Percentiles rank a stretch among this genome's conserved stretches.
Conservation (phyloP, 1,140 invertebrate genomes). For the Drosophila mauritiana region DNA sequence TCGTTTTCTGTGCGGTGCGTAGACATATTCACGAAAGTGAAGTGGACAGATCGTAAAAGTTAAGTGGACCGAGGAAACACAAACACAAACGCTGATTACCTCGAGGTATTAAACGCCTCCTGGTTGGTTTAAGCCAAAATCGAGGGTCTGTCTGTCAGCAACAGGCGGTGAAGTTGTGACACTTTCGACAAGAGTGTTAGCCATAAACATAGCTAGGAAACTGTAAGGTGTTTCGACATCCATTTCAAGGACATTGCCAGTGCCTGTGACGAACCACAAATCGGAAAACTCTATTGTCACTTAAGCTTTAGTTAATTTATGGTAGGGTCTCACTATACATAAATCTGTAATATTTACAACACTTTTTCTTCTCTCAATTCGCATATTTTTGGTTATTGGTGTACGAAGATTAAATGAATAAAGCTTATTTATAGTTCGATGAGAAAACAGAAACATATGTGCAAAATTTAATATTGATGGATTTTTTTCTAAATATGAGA, state of each 20-base stretch:
- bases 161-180: constrained; percentile 55
- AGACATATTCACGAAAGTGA: constrained; percentile 56
- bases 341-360: no score
- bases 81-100: constrained; percentile 77
- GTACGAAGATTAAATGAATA: neutral
- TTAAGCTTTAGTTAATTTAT: no score
- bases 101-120: constrained; percentile 30
- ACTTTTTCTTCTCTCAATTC: neutral
- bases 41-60: constrained; percentile 68
- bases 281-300: constrained; percentile 2
- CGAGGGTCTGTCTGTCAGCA: constrained; percentile 71
- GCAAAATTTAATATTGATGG: constrained; percentile 1
- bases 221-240: no score
- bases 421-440: constrained; percentile 3
- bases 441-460: constrained; percentile 3
- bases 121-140: constrained; percentile 34
- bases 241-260: neutral
- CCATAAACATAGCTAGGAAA: constrained; percentile 13
- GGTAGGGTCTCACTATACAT: neutral
- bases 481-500: constrained; percentile 4
- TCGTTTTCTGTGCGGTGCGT: constrained; percentile 29
- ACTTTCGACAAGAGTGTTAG: constrained; percentile 51
- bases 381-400: neutral
- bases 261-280: neutral
- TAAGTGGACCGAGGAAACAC: constrained; percentile 61